Base-by-base conservation (phyloP, 2,888 invertebrate species). In the Oscheius sp. region DNA sequence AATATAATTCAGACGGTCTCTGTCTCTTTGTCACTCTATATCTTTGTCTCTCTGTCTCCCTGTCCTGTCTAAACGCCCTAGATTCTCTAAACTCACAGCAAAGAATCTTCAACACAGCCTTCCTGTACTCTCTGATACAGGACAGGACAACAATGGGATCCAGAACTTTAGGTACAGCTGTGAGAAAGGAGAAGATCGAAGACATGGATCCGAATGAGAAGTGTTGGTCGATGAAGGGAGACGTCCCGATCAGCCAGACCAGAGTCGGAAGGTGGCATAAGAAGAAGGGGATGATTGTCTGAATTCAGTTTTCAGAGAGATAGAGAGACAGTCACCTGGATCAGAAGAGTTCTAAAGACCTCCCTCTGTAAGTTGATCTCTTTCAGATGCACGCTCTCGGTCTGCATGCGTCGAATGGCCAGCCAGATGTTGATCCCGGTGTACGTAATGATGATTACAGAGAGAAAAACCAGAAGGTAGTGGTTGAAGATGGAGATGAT, bases 401-500 rank as follows among this genome's bases (percentile, higher is more conserved):
- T 68, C 21, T 53, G 55, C 68, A 68, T 68, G 11, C 29, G 2
- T 9, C 55, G 11, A 55, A 68, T 68, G 55, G 37, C 13, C 9
- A 33, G 21, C 68, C 68, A 68, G n/a, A 68, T 68, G 9, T 55
- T 68, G 35, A 53, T 10, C 2, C 68, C 68, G 29, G 33, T 33
- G 42, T 37, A 68, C 9, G 21, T 37, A 21, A 68, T 68, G n/a
- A 68, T 68, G 11, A 53, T n/a, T 2, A 68, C 55, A 1, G 68
- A 68, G 1, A 53, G 11, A 9, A 55, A n/a, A 2, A 68, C 68
- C 2, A 68, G 37, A 29, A 68, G 33, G n/a, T 68, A 68, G 21
- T 68, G 68, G 35, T 68, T 68, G 5, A 68, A 33, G n/a, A 68
- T 68, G 2, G 68, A 68, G 55, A 37, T 68, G 42, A 68, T 68